A percentile compares a stretch with the other conserved stretches of the same genome.
phyloP scores from a whole-genome alignment of 2,113 vertebrate species.

The Sterrhoptilus dennistouni region DNA sequence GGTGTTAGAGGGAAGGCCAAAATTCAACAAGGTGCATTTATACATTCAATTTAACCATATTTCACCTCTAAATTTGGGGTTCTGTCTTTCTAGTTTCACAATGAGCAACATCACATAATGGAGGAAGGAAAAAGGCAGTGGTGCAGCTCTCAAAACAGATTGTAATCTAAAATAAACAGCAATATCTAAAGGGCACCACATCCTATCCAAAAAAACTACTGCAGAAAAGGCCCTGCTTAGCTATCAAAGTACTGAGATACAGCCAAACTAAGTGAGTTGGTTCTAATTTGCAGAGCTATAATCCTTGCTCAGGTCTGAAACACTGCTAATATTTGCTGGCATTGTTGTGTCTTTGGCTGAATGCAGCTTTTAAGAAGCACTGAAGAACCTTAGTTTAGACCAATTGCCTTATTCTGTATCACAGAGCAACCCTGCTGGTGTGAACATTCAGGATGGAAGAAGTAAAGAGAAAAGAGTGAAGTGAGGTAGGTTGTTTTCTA shows the following conservation, averaged over 20 bases:
- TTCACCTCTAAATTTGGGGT: background rate
- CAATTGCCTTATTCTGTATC: background rate
- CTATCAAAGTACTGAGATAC: background rate
- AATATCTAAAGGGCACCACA: background rate
- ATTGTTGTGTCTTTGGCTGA: background rate
- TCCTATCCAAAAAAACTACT: background rate
- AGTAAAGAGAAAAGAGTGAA: background rate
- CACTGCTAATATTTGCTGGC: background rate
- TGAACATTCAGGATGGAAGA: background rate
- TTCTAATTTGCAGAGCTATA: background rate
- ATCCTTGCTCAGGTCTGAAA: background rate
- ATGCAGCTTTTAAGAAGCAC: background rate
- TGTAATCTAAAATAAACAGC: background rate
- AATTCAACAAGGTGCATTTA: background rate
- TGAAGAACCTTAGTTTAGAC: background rate
- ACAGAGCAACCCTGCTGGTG: background rate
- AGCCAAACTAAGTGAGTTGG: background rate
- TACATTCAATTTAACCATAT: fast-evolving
- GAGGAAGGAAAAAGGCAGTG: background rate
- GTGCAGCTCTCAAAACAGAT: background rate
- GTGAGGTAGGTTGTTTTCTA: background rate
- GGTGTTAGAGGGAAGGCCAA: background rate
- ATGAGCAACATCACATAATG: background rate
- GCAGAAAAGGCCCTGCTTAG: background rate
- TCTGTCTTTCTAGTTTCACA: background rate